Evolutionary conservation across 2,888 invertebrate genomes (phyloP).

Genomic region (Saturnia japonica): DNA sequence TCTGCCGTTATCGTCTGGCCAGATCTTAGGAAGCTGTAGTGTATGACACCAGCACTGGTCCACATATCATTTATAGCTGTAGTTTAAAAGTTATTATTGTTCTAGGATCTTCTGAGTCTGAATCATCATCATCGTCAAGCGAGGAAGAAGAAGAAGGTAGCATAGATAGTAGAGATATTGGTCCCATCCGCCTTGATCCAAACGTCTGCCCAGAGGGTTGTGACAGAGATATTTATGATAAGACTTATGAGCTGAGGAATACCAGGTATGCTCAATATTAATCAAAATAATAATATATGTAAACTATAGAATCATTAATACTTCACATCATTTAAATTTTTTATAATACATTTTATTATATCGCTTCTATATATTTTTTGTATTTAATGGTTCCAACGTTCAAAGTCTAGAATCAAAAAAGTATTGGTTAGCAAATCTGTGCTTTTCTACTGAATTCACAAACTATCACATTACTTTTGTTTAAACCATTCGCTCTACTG

Average conservation of each 20-base stretch:
- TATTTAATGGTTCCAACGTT: no score
- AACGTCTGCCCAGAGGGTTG: slow-evolving; percentile 87
- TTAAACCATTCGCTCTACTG: neutral
- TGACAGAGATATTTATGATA: slow-evolving; percentile 85
- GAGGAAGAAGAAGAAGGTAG: slow-evolving; percentile 84
- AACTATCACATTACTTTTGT: no score
- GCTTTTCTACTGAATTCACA: no score
- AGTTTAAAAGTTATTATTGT: neutral
- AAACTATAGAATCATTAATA: neutral
- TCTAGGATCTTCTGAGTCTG: slow-evolving; percentile 66
- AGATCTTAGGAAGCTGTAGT: no score
- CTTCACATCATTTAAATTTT: neutral
- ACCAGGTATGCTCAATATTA: slow-evolving; percentile 63
- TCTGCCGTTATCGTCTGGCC: no score
- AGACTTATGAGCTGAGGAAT: slow-evolving; percentile 84
- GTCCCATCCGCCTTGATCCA: slow-evolving; percentile 86
- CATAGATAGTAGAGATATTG: slow-evolving; percentile 85
- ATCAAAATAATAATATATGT: neutral
- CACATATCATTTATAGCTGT: neutral
- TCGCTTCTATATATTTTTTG: no score
- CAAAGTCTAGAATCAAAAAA: no score
- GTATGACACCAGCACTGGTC: no score
- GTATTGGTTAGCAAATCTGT: no score
- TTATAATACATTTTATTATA: no score
- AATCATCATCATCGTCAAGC: slow-evolving; percentile 80